Evolutionary conservation across 2,888 invertebrate species (phyloP), one percentile per base, ranked within the genome.

Genomic region (Ypsolopha sequella): DNA sequence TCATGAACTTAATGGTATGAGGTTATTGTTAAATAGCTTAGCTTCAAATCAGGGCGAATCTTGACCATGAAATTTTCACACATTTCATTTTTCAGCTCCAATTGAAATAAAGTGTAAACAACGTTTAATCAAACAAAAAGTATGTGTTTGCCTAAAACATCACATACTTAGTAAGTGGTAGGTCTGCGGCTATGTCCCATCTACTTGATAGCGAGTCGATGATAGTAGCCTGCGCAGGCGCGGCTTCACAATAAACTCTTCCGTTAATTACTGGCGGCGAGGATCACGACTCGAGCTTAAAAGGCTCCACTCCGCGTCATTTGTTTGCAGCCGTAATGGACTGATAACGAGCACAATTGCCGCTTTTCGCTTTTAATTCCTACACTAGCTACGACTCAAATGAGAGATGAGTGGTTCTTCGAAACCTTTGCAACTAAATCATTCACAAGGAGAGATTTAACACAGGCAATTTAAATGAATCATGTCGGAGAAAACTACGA

Each of bases 261-360:
- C 60, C 60, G 77, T 76, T 85, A 84, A 85, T 85, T 85, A 82
- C 79, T 70, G 54, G 43, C 64, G 56, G 59, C 73, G 74, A 71
- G 68, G 73, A 71, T 82, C 85, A 85, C 85, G 85, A 84, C 75
- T 80, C 71, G 65, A 70, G 66, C 70, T 77, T 84, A 79, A 84
- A 85, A 82, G 78, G 80, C 75, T 80, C 81, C 78, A 81, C 81
- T 73, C 73, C 68, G 72, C 67, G 71, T 77, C 81, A 80, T 82
- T 82, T 80, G 76, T 80, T 79, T 68, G 68, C 62, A 59, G 58
- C 70, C 71, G 76, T 85, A 82, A 82, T 84, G 82, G 82, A 78
- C 76, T 76, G 84, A 84, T 84, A 80, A 79, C 72, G 64, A 69
- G 75, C 69, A 76, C 71, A 69, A 73, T 73, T 74, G 69, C 60